These are phyloP conservation scores for Cephus cinctus DNA, from an alignment of 1,140 invertebrate genomes.

Conservation along the genomic window DNA sequence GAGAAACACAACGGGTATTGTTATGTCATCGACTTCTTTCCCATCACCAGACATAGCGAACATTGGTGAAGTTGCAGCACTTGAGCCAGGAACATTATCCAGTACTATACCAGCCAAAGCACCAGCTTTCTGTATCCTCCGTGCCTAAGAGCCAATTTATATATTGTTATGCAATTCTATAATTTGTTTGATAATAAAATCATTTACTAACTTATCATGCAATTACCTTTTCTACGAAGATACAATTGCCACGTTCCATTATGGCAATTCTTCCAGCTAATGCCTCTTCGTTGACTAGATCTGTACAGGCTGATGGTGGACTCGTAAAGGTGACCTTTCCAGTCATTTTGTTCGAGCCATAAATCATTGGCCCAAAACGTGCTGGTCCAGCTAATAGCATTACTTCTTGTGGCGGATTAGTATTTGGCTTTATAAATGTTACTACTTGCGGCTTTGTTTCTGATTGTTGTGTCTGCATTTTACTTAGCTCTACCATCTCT, in stretches of 20 bases:
- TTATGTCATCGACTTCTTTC: conserved; percentile 71
- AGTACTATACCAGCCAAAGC: conserved; percentile 85
- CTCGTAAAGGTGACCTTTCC: conserved; percentile 65
- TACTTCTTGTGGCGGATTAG: conserved; percentile 44
- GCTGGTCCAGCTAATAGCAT: conserved; percentile 80
- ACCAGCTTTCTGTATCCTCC: conserved; percentile 79
- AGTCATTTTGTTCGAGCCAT: conserved; percentile 60
- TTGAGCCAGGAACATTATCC: conserved; percentile 79
- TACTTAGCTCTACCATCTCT: conserved; percentile 92
- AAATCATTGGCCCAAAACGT: conserved; percentile 84
- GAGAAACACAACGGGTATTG: conserved; percentile 89
- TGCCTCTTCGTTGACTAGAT: conserved; percentile 62
- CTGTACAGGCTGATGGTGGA: conserved; percentile 70
- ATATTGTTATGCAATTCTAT: not conserved
- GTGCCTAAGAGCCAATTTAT: conserved; percentile 59
- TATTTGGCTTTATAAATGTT: conserved; percentile 50
- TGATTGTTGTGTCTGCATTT: conserved; percentile 65
- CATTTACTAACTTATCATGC: not conserved
- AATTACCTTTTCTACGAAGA: conserved; percentile 89
- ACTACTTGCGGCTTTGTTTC: conserved; percentile 62
- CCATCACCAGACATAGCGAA: conserved; percentile 98
- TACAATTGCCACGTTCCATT: conserved; percentile 86
- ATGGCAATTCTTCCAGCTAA: conserved; percentile 79
- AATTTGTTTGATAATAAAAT: conserved; percentile 4
- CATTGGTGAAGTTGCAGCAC: conserved; percentile 71